Evolutionary conservation across 2,888 invertebrate genomes (phyloP).

Genomic region (Brachylomia viminalis): DNA sequence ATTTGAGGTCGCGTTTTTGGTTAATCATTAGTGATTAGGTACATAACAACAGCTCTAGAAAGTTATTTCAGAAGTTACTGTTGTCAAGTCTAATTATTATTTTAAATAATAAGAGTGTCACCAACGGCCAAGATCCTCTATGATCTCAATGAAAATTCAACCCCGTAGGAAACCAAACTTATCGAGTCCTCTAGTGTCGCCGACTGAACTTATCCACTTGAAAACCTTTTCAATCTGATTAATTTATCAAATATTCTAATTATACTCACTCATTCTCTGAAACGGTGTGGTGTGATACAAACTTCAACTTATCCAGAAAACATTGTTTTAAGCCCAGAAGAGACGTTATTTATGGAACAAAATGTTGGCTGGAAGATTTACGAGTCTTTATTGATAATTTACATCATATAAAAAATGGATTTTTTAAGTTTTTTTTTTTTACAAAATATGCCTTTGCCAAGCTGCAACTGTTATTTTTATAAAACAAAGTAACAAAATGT

Average conservation of each 20-base stretch:
- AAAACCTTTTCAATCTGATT: constrained; percentile 74
- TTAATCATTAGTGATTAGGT: neutral
- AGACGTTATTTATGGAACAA: constrained; percentile 31
- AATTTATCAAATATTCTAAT: constrained; percentile 71
- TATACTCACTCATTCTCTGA: constrained; percentile 43
- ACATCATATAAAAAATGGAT: too few relatives aligned
- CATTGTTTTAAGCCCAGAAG: constrained; percentile 14
- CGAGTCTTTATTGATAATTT: neutral
- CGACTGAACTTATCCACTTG: constrained; percentile 67
- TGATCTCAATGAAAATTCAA: constrained; percentile 65
- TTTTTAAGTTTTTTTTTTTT: too few relatives aligned
- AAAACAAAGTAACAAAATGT: neutral
- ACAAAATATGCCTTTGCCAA: too few relatives aligned
- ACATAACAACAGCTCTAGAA: neutral
- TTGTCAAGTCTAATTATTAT: constrained; percentile 23
- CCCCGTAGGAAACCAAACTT: constrained; percentile 58
- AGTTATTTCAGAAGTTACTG: neutral
- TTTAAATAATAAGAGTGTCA: constrained; percentile 52
- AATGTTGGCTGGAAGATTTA: constrained; percentile 28
- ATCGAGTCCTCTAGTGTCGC: constrained; percentile 62
- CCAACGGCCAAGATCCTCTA: constrained; percentile 36
- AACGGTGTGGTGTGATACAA: constrained; percentile 48
- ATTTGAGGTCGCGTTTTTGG: neutral
- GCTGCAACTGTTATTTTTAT: too few relatives aligned
- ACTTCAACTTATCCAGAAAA: constrained; percentile 34